Base-by-base conservation (phyloP, 2,797 vertebrate genomes). In the Leptodactylus fallax region DNA sequence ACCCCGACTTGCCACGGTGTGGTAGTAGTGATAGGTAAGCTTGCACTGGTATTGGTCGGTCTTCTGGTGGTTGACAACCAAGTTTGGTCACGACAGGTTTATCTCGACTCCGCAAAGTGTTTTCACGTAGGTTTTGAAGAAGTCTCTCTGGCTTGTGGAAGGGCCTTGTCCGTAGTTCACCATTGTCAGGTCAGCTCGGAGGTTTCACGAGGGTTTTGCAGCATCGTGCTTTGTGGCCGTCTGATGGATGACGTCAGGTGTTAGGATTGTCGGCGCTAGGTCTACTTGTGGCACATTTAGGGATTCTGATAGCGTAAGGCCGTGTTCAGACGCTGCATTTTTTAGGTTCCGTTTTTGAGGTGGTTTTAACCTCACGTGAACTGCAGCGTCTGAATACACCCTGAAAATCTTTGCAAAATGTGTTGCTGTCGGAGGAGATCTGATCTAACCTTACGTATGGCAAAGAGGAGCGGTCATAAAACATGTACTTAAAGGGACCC, bases 401-500 rank as follows among this genome's bases (percentile, higher is more conserved):
- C n/a, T 19, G 8, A 6, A 69, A 47, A 58, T 61, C 19, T 12
- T n/a, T n/a, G n/a, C n/a, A n/a, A n/a, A n/a, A n/a, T n/a, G n/a
- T n/a, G n/a, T n/a, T n/a, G n/a, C n/a, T n/a, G n/a, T n/a, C n/a
- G n/a, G 19, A 21, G 6, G 17, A n/a, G 55, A 2, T 36, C 78
- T 11, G 8, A 58, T 25, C 78, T 19, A 45, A 81, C 10, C 1
- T 10, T 23, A 3, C 17, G 23, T 56, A 19, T 19, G 27, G 7
- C 49, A 17, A 61, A 85, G 82, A 25, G 45, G 83, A 74, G n/a
- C 83, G 72, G 58, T 8, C 56, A 16, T 74, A 9, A 16, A 61
- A 17, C 47, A 10, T 21, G 6, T 36, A 83, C 8, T 81, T n/a
- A 69, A 17, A 14, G 74, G 21, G 47, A 51, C 72, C 23, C 47